Evolutionary conservation across 2,113 vertebrate genomes (phyloP).

Genomic region (Neoarius graeffei): DNA sequence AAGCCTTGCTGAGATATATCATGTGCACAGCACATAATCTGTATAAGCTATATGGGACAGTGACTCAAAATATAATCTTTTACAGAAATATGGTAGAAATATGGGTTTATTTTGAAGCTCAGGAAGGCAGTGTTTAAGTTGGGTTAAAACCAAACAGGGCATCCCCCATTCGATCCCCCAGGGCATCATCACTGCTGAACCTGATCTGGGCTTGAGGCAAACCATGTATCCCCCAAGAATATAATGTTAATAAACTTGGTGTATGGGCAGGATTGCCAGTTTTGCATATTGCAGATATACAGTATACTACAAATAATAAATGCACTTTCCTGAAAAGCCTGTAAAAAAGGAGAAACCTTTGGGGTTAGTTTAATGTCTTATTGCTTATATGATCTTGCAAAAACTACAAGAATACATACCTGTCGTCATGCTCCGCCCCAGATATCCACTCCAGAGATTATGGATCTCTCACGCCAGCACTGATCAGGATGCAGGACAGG

Average conservation of each 20-base stretch:
- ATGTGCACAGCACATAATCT: not conserved
- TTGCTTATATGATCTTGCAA: not conserved
- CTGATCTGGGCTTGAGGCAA: too few species aligned
- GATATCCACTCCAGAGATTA: too few species aligned
- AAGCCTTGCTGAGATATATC: not conserved
- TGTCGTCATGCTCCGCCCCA: too few species aligned
- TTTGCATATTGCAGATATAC: not conserved
- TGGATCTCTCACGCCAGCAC: too few species aligned
- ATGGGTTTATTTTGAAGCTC: not conserved
- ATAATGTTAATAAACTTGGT: not conserved
- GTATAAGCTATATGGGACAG: not conserved
- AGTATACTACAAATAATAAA: not conserved
- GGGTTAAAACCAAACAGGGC: not conserved
- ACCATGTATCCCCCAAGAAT: too few species aligned
- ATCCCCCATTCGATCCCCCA: not conserved
- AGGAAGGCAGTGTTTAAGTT: not conserved
- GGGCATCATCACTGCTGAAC: too few species aligned
- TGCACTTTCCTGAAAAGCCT: not conserved
- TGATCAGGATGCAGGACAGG: too few species aligned
- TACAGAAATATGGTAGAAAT: not conserved
- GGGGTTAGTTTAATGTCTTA: not conserved
- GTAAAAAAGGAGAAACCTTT: not conserved
- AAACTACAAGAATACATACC: not conserved
- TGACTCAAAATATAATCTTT: not conserved
- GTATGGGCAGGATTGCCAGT: not conserved